These are phyloP conservation scores for Pseudonaja textilis DNA, from an alignment of 2,113 vertebrate genomes.

Conservation along the genomic window DNA sequence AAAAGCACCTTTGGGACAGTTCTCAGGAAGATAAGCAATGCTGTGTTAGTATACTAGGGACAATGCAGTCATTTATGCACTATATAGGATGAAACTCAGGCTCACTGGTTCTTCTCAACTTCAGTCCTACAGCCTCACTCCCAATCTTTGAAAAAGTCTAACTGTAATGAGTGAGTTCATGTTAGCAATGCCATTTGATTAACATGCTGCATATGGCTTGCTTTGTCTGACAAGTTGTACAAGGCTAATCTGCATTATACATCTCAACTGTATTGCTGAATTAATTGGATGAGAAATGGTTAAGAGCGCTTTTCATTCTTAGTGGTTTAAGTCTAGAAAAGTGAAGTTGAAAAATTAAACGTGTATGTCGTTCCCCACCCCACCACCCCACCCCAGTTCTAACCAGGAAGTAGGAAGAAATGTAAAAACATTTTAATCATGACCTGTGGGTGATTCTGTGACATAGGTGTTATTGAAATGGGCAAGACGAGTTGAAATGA, in stretches of 20 bases:
- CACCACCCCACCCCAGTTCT: neutral
- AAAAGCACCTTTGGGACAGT: too few relatives aligned
- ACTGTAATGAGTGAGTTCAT: neutral
- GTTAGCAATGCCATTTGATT: neutral
- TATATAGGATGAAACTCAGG: neutral
- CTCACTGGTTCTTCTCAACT: neutral
- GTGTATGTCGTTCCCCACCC: neutral
- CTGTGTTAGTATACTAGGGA: neutral
- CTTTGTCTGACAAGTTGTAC: neutral
- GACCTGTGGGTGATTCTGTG: neutral
- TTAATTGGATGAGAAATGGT: neutral
- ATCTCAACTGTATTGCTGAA: neutral
- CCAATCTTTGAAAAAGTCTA: neutral
- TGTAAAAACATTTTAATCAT: neutral
- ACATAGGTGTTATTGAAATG: too few relatives aligned
- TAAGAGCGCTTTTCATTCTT: neutral
- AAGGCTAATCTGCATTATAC: neutral
- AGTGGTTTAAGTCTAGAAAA: neutral
- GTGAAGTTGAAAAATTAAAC: neutral
- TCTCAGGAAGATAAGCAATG: neutral
- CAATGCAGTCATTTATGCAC: neutral
- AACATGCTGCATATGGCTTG: neutral
- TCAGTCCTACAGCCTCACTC: neutral
- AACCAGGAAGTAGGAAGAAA: neutral
- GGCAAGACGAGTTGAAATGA: neutral